Evolutionary conservation across 2,888 invertebrate species (phyloP).

Genomic region (Linnaemya tessellans): DNA sequence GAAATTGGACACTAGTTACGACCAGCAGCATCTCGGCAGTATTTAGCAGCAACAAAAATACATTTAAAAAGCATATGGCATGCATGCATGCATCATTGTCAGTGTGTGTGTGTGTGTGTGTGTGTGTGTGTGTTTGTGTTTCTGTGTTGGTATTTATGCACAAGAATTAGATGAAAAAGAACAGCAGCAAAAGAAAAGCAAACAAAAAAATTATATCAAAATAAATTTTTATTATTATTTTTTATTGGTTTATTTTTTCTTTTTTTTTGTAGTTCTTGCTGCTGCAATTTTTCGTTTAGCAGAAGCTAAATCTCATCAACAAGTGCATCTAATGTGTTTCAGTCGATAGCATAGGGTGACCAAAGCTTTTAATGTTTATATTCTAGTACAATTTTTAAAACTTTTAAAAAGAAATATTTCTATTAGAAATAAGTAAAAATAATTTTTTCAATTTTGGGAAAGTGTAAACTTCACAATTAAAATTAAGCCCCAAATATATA

Average conservation of each 20-base stretch:
- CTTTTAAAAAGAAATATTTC: neutral
- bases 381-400: neutral
- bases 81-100: slow-evolving; percentile 13
- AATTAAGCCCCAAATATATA: too few species aligned
- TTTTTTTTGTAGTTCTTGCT: slow-evolving; percentile 4
- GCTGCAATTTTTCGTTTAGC: slow-evolving; percentile 46
- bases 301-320: slow-evolving; percentile 67
- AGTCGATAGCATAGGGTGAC: slow-evolving; percentile 38
- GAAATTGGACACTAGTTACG: slow-evolving; percentile 65
- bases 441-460: too few species aligned
- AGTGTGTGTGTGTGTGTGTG: neutral
- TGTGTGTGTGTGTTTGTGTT: neutral
- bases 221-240: slow-evolving; percentile 62
- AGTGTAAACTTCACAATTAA: too few species aligned
- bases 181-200: slow-evolving; percentile 11
- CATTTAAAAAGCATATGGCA: slow-evolving; percentile 20
- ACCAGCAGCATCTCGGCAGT: slow-evolving; percentile 9
- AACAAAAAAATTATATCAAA: slow-evolving; percentile 54
- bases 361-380: slow-evolving; percentile 5
- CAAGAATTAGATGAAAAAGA: slow-evolving; percentile 26
- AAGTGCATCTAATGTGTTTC: slow-evolving; percentile 55
- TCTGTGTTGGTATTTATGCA: slow-evolving; percentile 31
- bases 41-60: slow-evolving; percentile 24
- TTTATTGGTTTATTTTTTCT: slow-evolving; percentile 16
- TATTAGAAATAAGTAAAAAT: too few species aligned